Conservation (phyloP, 2,888 invertebrate species). For the Gasteruption jaculator region DNA sequence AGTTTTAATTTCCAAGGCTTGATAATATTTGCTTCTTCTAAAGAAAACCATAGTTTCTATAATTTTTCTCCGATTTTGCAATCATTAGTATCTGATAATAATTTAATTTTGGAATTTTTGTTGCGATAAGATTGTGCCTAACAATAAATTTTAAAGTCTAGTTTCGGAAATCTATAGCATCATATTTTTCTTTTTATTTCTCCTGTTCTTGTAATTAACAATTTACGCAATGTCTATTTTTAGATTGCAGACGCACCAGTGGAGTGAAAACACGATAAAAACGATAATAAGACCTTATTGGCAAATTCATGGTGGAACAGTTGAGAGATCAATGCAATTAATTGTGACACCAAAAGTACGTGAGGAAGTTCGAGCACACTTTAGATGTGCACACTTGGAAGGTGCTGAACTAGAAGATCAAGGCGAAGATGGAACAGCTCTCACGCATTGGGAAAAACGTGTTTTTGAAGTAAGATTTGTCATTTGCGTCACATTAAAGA, state of each 20-base stretch:
- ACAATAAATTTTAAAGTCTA: too few relatives aligned
- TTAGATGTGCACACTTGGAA: slow-evolving; percentile 81
- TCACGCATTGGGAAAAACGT: slow-evolving; percentile 99
- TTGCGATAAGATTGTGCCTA: too few relatives aligned
- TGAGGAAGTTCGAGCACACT: slow-evolving; percentile 82
- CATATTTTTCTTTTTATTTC: too few relatives aligned
- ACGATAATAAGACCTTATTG: slow-evolving; percentile 68
- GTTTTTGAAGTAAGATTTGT: slow-evolving; percentile 92
- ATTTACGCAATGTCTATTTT: slow-evolving; percentile 13
- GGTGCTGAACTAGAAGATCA: slow-evolving; percentile 98
- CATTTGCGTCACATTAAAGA: too few relatives aligned
- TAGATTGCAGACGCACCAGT: slow-evolving; percentile 87
- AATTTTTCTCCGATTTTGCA: too few relatives aligned
- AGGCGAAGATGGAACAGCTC: slow-evolving; percentile 93
- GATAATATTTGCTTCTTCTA: too few relatives aligned
- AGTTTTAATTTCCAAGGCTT: too few relatives aligned
- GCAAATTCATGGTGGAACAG: slow-evolving; percentile 74
- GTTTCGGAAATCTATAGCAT: too few relatives aligned
- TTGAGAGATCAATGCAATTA: slow-evolving; percentile 75
- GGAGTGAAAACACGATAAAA: slow-evolving; percentile 85
- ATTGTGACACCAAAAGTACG: slow-evolving; percentile 89
- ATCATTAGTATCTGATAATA: too few relatives aligned
- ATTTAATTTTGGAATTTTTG: too few relatives aligned
- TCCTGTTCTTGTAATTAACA: too few relatives aligned
- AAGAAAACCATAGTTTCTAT: too few relatives aligned